Conservation (phyloP, 1,140 invertebrate genomes). For the Musca vetustissima region DNA sequence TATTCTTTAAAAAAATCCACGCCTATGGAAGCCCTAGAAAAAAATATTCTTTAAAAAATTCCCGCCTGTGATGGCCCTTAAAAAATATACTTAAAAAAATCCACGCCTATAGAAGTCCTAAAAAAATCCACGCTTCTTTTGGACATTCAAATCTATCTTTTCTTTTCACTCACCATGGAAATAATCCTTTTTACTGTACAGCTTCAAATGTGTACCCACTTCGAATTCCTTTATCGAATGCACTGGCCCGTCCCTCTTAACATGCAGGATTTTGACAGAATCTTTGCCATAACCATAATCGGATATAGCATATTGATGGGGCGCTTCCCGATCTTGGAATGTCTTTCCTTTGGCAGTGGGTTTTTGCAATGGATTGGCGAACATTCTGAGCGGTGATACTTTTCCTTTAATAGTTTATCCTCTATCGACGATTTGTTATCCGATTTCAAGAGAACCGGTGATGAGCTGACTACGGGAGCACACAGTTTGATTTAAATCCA, state of each 20-base stretch:
- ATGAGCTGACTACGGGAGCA: too few species aligned
- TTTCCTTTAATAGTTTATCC: background rate
- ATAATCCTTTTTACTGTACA: constrained; percentile 70
- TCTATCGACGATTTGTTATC: too few species aligned
- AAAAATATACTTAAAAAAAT: too few species aligned
- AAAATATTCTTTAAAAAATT: too few species aligned
- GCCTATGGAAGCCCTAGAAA: too few species aligned
- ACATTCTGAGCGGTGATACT: constrained; percentile 25
- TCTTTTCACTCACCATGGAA: constrained; percentile 42
- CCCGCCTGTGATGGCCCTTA: too few species aligned
- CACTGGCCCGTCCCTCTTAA: constrained; percentile 64
- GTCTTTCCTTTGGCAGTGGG: background rate
- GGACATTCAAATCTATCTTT: background rate
- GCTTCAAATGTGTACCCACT: constrained; percentile 69
- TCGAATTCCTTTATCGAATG: constrained; percentile 74
- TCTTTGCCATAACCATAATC: constrained; percentile 75
- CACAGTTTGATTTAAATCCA: too few species aligned
- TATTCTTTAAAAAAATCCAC: too few species aligned
- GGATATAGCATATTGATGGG: constrained; percentile 61
- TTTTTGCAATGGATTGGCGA: constrained; percentile 33
- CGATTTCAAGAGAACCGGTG: too few species aligned
- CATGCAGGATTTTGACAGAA: constrained; percentile 70
- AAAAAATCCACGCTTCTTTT: background rate
- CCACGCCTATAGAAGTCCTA: background rate
- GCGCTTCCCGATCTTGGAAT: constrained; percentile 26